A percentile compares a stretch with the other conserved stretches of the same genome.
Conservation (phyloP, 2,113 vertebrate species). For the Cryptoleucopteryx plumbea region DNA sequence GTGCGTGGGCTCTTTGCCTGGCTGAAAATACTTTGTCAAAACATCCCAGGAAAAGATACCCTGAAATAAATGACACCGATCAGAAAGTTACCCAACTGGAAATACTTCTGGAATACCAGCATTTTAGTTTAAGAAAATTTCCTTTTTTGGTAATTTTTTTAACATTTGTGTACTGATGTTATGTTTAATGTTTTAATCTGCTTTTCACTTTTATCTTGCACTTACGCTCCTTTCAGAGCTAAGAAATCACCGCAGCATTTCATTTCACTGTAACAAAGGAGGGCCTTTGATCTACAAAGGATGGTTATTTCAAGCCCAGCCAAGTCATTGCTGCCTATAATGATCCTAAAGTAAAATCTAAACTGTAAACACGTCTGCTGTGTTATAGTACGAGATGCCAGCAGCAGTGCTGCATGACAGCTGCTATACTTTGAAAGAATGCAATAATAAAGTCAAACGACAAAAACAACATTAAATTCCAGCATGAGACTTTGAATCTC, state of each 20-base stretch:
- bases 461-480: background rate
- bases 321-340: background rate
- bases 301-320: background rate
- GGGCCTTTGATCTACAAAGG: background rate
- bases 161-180: background rate
- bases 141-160: background rate
- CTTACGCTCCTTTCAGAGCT: background rate
- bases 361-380: background rate
- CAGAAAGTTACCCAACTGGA: background rate
- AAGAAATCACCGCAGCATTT: background rate
- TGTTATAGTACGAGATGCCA: background rate
- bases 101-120: background rate
- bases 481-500: background rate
- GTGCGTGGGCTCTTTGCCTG: accelerated
- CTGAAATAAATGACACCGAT: background rate
- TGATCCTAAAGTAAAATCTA: background rate
- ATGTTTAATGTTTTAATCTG: background rate
- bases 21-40: background rate
- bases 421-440: background rate
- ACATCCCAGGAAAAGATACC: background rate
- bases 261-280: background rate
- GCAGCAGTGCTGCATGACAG: background rate
- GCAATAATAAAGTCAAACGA: background rate
- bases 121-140: background rate
- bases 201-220: background rate